Evolutionary conservation across 1,140 invertebrate species (phyloP).

Genomic region (Pseudomyrmex gracilis): DNA sequence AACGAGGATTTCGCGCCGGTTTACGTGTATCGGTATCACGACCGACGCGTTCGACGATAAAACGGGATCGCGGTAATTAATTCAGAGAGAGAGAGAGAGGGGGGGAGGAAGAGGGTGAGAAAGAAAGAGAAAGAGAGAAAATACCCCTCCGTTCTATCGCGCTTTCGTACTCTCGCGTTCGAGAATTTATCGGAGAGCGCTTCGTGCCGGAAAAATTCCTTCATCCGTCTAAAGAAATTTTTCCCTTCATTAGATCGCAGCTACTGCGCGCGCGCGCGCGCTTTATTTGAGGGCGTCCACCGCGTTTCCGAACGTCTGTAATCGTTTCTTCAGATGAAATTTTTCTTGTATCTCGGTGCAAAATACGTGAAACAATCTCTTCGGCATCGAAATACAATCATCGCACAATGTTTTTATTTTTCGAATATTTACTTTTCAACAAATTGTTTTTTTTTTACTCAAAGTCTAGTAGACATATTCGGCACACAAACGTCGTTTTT

Average conservation of each 20-base stretch:
- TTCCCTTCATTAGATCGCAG: slow-evolving; percentile 54
- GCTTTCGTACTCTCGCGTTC: not conserved
- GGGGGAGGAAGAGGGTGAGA: not conserved
- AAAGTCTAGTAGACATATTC: not conserved
- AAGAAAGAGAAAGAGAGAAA: no score
- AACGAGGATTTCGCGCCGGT: slow-evolving; percentile 37
- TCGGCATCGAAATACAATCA: no score
- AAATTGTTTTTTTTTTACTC: no score
- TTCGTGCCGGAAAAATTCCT: slow-evolving; percentile 18
- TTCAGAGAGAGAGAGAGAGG: slow-evolving; percentile 27
- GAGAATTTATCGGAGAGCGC: slow-evolving; percentile 63
- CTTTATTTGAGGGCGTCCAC: not conserved
- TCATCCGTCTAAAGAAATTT: slow-evolving; percentile 55
- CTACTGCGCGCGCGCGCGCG: slow-evolving; percentile 1
- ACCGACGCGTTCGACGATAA: slow-evolving; percentile 63
- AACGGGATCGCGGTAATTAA: slow-evolving; percentile 73
- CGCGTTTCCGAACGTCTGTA: slow-evolving; percentile 12
- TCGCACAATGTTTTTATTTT: no score
- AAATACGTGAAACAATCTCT: no score
- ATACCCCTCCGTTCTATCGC: not conserved
- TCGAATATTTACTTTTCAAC: no score
- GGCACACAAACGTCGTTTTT: not conserved
- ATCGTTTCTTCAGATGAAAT: slow-evolving; percentile 8
- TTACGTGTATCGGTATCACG: slow-evolving; percentile 2
- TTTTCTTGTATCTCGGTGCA: no score